Conservation (phyloP, 2,888 invertebrate species). For the Polydrusus cervinus region DNA sequence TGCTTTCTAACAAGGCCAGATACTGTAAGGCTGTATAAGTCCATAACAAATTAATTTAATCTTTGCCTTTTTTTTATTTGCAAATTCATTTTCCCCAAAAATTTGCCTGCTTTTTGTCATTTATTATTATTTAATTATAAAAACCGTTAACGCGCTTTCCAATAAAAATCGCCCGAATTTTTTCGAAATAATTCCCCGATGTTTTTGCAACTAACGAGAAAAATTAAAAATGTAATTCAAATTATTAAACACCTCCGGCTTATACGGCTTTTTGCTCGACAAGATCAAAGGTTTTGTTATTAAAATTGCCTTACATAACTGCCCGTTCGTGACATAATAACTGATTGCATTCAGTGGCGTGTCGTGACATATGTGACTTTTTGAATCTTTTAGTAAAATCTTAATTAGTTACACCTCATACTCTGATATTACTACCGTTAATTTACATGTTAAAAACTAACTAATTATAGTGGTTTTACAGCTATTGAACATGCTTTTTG, state of each 20-base stretch:
- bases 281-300: conserved; percentile 25
- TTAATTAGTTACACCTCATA: neutral
- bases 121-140: neutral
- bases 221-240: conserved; percentile 24
- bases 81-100: neutral
- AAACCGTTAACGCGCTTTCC: conserved; percentile 2
- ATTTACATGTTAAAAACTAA: neutral
- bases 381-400: neutral
- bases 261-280: conserved; percentile 2
- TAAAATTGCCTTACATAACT: conserved; percentile 6
- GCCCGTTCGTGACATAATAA: conserved; percentile 8
- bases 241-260: conserved; percentile 27
- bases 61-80: neutral
- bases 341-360: neutral
- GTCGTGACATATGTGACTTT: neutral
- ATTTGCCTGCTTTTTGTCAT: neutral
- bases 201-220: neutral
- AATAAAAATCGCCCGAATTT: neutral
- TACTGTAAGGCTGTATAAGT: too few relatives aligned
- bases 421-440: neutral
- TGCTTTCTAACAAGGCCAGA: too few relatives aligned
- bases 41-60: too few relatives aligned
- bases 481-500: neutral
- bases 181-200: neutral
- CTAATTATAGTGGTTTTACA: neutral